Base-by-base conservation (phyloP, 1,140 invertebrate species). In the Argopecten irradians region DNA sequence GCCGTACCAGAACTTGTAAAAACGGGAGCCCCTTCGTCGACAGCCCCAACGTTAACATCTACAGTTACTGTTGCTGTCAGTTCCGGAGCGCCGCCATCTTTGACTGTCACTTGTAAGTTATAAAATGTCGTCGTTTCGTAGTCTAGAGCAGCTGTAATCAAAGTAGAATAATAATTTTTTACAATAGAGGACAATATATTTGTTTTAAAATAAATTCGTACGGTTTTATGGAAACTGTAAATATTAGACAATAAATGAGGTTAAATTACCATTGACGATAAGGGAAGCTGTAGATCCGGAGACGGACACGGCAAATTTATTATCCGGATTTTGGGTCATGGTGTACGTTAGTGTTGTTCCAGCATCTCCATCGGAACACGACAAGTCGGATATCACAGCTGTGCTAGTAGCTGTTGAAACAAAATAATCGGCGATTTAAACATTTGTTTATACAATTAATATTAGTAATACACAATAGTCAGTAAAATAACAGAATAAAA, bases 71-170 rank as follows among this genome's bases (percentile, higher is more conserved):
- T 88, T 28, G 89, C 88, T 35, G 88, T 89, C 43, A 88, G 82
- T 22, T 85, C 39, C 28, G 88, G 43, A 28, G 43, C 82, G 9
- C 88, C 89, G 14, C 85, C 87, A 87, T 92, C 91, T 34, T 85
- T 89, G 16, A 89, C 90, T 34, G 84, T 55, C n/a, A 92, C 39
- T 43, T 13, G 16, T 43, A 89, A 85, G 9, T 55, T 85, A 89
- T 94, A 94, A n/a, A 89, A 86, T 13, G 88, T 41, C 1, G 39
- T 88, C n/a, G 91, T 90, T 88, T 94, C 93, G 46, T 88, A 93
- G 84, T 94, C 92, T 16, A 93, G 83, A 22, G 89, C 82, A 46
- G 43, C 91, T 85, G 85, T 39, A 55, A 55, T 55, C n/a, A 71
- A 71, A 46, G 22, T 46, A 28, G 16, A 71, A 28, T 16, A 71